Evolutionary conservation across 1,140 invertebrate species (phyloP).

Genomic region (Drosophila santomea): DNA sequence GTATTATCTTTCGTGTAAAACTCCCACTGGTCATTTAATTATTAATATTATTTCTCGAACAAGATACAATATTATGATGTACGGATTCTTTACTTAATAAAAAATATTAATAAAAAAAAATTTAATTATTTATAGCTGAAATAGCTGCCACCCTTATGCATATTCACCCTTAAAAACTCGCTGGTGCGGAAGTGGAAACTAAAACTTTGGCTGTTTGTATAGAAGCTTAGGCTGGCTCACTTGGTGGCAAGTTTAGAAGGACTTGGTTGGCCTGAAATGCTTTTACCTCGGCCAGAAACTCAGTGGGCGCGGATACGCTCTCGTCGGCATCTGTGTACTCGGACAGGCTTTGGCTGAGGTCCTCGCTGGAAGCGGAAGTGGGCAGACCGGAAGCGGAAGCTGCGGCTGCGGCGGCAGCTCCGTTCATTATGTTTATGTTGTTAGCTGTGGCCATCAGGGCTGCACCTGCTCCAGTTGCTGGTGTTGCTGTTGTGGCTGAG

Average conservation of each 20-base stretch:
- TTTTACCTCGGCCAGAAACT: conserved; percentile 89
- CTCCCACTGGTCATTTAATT: neutral
- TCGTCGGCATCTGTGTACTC: conserved; percentile 90
- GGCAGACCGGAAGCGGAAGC: conserved; percentile 65
- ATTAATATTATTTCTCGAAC: no score
- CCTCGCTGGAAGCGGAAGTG: conserved; percentile 81
- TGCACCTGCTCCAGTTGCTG: conserved; percentile 10
- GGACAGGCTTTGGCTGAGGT: conserved; percentile 83
- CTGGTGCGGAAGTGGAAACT: neutral
- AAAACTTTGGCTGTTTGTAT: neutral
- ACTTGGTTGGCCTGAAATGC: neutral
- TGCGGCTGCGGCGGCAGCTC: conserved; percentile 57
- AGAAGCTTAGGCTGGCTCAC: neutral
- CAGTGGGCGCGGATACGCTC: conserved; percentile 88
- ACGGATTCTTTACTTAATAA: no score
- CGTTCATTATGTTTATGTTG: conserved; percentile 72
- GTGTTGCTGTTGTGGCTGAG: conserved; percentile 24
- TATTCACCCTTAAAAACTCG: neutral
- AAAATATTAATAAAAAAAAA: no score
- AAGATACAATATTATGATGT: no score
- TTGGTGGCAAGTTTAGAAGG: neutral
- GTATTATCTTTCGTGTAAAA: neutral
- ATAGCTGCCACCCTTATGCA: no score
- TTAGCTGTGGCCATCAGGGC: conserved; percentile 35
- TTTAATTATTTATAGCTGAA: neutral